Base-by-base conservation (phyloP, 2,113 vertebrate genomes). In the Myiopsitta monachus region DNA sequence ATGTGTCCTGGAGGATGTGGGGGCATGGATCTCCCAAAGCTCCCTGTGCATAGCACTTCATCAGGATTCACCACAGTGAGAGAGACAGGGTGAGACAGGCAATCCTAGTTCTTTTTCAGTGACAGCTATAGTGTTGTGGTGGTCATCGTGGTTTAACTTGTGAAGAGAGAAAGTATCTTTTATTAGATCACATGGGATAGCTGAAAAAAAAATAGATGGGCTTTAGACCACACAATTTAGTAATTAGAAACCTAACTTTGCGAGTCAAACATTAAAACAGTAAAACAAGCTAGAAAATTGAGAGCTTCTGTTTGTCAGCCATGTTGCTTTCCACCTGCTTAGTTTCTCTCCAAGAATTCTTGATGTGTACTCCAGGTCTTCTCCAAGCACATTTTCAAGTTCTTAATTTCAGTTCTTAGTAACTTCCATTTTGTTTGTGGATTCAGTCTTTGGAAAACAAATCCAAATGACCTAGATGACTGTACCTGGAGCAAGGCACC, bases 1-100 rank as follows among this genome's bases (percentile, higher is more conserved):
- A 66, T 0, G 0, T 75, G 39, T 17, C 66, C 69, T 38, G 24
- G 9, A 63, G 41, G 14, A 18, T 9, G 8, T 44, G 31, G 14
- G 22, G 4, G 4, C 61, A 12, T 30, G 19, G 51, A 10, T 21
- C 22, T 77, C 66, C 31, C 49, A 83, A 21, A 93, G 30, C 3
- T 87, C 30, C 33, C 44, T 77, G 21, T 43, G 15, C 54, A n/a
- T 4, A 61, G 43, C 47, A 68, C 8, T 61, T 86, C 46, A 38
- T n/a, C 0, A 0, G 26, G 28, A 55, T 55, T 68, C 43, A 13
- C 43, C 59, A 6, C 28, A 15, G 28, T 30, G 57, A 81, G 18
- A 18, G 22, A 80, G 64, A 49, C 24, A 31, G n/a, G 44, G 38
- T 44, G 41, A 82, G 41, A 72, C 0, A 1, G 43, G 6, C 9